Percentiles rank a stretch among this genome's conserved stretches.
Conservation (phyloP, 1,140 invertebrate genomes). For the Notospermus geniculatus region DNA sequence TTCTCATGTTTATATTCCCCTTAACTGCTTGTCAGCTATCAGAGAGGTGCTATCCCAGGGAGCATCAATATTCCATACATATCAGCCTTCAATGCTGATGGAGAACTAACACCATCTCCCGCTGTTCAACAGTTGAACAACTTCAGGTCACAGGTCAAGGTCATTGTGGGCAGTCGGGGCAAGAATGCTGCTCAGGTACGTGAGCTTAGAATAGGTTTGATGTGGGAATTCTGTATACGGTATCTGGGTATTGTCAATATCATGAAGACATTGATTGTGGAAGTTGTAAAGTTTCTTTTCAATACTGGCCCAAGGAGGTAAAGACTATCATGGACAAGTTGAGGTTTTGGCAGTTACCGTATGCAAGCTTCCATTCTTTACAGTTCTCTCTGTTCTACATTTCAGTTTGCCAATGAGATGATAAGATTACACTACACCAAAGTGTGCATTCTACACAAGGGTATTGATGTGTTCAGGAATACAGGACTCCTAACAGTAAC, state of each 20-base stretch:
- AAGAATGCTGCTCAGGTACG: slow-evolving; percentile 47
- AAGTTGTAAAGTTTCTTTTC: background rate
- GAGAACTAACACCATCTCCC: slow-evolving; percentile 63
- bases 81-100: slow-evolving; percentile 65
- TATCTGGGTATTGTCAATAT: too few species aligned
- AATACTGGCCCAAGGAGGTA: background rate
- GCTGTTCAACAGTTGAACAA: slow-evolving; percentile 63
- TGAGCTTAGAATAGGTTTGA: too few species aligned
- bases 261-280: background rate
- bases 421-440: slow-evolving; percentile 56
- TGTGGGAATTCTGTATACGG: too few species aligned
- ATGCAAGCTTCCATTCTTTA: too few species aligned
- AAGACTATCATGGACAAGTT: background rate
- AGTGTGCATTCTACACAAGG: slow-evolving; percentile 61
- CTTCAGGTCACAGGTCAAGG: slow-evolving; percentile 67
- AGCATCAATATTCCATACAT: slow-evolving; percentile 83
- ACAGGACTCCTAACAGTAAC: slow-evolving; percentile 50
- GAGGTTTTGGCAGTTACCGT: background rate
- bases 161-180: slow-evolving; percentile 64
- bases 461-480: slow-evolving; percentile 59
- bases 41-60: slow-evolving; percentile 69
- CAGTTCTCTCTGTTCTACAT: too few species aligned
- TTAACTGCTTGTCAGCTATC: slow-evolving; percentile 62
- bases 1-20: slow-evolving; percentile 14
- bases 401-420: slow-evolving; percentile 60